Base-by-base conservation (phyloP, 2,888 invertebrate species). In the Drosophila cracens region DNA sequence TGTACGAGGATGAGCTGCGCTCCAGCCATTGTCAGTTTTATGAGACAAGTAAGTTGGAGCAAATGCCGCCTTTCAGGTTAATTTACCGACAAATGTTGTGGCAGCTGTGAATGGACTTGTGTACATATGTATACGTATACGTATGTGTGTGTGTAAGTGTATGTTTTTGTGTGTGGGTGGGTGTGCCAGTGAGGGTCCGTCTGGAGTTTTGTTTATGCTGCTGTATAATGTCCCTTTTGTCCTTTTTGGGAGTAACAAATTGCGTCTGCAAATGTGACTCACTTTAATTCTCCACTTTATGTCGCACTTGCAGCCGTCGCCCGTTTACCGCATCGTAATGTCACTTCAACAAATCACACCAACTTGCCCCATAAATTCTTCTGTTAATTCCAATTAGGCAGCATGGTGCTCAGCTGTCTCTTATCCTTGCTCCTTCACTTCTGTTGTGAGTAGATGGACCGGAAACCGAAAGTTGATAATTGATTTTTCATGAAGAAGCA, bases 331-430 rank as follows among this genome's bases (percentile, higher is more conserved):
- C 86, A 87, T 87, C 82, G 87, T 89, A 91, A 90, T 90, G 90
- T 90, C 88, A 87, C 89, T 90, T 90, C 89, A 91, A 92, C 92
- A 92, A 92, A 92, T 92, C 92, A 92, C 91, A 91, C 90, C 85
- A 86, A 90, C 84, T 91, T 92, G 85, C 76, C 82, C 92, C 86
- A 92, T 92, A 92, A 92, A 92, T 92, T 92, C 87, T 84, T 83
- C 87, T 90, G 92, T 91, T 92, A 92, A 92, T 92, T 91, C 92
- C 92, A 92, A 92, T 92, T 92, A 92, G 91, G 90, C 89, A 91
- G 91, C 75, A 74, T 83, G 88, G 88, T 86, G 84, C 87, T 91
- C 90, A 88, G 90, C 56, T 64, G 86, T 86, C 88, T 83, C 84
- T 85, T 70, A 68, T 56, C 65, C 74, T 46, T 64, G 61, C 64